A percentile compares a stretch with the other conserved stretches of the same genome.
phyloP scores from a whole-genome alignment of 2,113 vertebrate species.

The Thymallus thymallus region DNA sequence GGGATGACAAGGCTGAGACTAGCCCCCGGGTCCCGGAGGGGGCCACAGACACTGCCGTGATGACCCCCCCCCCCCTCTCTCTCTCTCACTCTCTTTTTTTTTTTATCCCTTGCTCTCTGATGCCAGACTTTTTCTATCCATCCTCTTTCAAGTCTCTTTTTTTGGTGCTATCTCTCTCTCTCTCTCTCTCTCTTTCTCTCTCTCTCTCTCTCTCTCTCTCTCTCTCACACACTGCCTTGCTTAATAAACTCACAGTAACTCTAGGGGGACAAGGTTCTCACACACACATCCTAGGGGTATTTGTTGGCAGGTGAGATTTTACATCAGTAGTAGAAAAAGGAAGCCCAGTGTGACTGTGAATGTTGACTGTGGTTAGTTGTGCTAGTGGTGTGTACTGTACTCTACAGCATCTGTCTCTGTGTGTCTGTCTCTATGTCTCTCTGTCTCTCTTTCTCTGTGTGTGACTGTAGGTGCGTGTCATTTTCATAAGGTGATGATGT shows the following conservation, averaged over 20 bases:
- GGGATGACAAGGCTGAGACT: constrained; percentile 98
- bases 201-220: constrained; percentile 58
- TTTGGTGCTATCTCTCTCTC: constrained; percentile 57
- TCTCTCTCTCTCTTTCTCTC: constrained; percentile 80
- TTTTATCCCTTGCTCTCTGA: constrained; percentile 1
- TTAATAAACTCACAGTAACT: constrained; percentile 76
- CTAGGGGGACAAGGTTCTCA: constrained; percentile 75
- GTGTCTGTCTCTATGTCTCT: too few species aligned
- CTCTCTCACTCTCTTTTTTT: constrained; percentile 22
- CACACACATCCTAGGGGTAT: constrained; percentile 74
- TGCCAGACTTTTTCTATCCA: constrained; percentile 81
- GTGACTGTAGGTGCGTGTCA: too few species aligned
- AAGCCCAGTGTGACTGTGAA: neutral
- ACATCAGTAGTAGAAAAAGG: neutral
- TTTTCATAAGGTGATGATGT: too few species aligned
- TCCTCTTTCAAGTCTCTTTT: constrained; percentile 89
- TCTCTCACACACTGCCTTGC: constrained; percentile 30
- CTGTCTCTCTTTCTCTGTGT: too few species aligned
- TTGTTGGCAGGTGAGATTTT: constrained; percentile 79
- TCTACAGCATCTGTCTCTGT: too few species aligned
- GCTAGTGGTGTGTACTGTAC: too few species aligned
- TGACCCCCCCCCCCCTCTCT: constrained; percentile 9
- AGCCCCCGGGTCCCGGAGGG: constrained; percentile 83
- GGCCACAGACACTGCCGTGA: constrained; percentile 82
- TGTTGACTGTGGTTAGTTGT: neutral